Conservation (phyloP, 2,113 vertebrate species). For the Dendrocopos noguchii region DNA sequence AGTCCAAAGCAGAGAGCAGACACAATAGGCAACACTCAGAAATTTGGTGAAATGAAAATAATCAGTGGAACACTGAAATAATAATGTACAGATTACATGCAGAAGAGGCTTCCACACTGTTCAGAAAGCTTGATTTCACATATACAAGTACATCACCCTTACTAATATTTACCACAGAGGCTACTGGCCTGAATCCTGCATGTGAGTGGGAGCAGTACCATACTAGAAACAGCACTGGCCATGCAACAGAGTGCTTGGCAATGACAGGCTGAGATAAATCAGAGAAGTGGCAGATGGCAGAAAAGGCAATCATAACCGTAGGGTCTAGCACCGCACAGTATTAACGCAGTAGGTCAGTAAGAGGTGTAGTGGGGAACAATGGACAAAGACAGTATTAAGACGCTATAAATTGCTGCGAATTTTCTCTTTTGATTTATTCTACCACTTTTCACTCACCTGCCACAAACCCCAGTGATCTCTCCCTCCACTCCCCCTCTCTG, state of each 20-base stretch:
- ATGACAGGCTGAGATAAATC: background rate
- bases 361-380: background rate
- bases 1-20: background rate
- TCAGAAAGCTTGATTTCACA: background rate
- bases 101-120: background rate
- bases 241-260: background rate
- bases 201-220: background rate
- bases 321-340: accelerated
- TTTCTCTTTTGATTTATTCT: background rate
- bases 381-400: background rate
- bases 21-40: background rate
- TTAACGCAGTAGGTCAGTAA: accelerated
- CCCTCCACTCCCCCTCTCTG: background rate
- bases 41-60: background rate
- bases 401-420: background rate
- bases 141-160: background rate
- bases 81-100: background rate
- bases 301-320: background rate
- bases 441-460: background rate
- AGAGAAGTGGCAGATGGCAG: accelerated
- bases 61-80: background rate
- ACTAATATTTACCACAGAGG: background rate
- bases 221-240: accelerated
- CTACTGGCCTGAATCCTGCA: background rate
- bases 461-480: background rate